Percentiles rank a stretch among this genome's conserved stretches.
Evolutionary conservation across 37 sponge, comb jelly and placozoan species (phyloP).

Genomic region (Cliona cf. orientalis): DNA sequence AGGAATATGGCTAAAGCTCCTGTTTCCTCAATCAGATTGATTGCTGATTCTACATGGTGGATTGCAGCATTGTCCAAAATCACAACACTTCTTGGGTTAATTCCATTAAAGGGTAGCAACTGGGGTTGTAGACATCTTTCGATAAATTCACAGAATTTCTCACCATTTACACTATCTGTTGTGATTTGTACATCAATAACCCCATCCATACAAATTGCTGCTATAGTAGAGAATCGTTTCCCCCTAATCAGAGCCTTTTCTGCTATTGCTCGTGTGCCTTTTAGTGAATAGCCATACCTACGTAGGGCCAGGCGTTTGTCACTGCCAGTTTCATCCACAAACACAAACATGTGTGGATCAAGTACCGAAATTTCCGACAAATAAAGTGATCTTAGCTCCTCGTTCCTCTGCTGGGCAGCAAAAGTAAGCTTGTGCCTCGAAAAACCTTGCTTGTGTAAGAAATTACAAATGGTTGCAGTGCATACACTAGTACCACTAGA

Average conservation of each 20-base stretch:
- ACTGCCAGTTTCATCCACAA: slow-evolving; percentile 40
- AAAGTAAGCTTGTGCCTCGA: slow-evolving; percentile 1
- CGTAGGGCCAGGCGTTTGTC: slow-evolving; percentile 8
- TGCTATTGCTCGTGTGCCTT: slow-evolving; percentile 12
- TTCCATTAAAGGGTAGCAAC: slow-evolving; percentile 21
- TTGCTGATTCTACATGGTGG: background rate
- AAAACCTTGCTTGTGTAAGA: slow-evolving; percentile 12
- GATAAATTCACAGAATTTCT: slow-evolving; percentile 8
- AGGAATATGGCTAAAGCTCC: slow-evolving; percentile 25
- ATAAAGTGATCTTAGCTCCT: slow-evolving; percentile 5
- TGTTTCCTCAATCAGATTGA: slow-evolving; percentile 8
- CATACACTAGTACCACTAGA: slow-evolving; percentile 15
- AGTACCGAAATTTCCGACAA: slow-evolving; percentile 2
- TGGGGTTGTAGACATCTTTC: background rate
- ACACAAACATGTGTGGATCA: slow-evolving; percentile 19
- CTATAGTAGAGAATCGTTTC: slow-evolving; percentile 5
- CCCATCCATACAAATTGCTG: slow-evolving; percentile 25
- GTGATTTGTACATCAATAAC: slow-evolving; percentile 17
- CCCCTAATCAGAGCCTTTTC: slow-evolving; percentile 6
- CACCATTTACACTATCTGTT: slow-evolving; percentile 8
- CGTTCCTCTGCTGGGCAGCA: slow-evolving; percentile 11
- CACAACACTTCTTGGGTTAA: slow-evolving; percentile 18
- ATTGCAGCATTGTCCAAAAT: slow-evolving; percentile 23
- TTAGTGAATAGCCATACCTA: slow-evolving; percentile 16
- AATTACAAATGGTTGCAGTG: background rate